Conservation (phyloP, 1,140 invertebrate species). For the Ceratina calcarata region DNA sequence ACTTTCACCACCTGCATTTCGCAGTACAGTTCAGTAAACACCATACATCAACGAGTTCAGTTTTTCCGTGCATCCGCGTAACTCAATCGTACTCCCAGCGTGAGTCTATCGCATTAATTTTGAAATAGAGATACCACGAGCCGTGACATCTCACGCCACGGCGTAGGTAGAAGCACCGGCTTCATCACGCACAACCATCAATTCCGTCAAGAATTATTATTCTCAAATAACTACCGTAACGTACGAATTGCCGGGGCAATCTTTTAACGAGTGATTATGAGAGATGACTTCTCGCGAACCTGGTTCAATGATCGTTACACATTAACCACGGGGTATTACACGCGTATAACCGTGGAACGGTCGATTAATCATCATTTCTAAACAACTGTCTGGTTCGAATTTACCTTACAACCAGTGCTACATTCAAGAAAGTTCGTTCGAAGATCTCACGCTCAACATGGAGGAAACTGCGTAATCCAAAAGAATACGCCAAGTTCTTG, state of each 20-base stretch:
- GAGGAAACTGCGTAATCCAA: neutral
- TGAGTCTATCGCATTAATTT: constrained; percentile 31
- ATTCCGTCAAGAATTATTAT: constrained; percentile 21
- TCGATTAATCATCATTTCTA: neutral
- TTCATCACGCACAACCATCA: constrained; percentile 18
- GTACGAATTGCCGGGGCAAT: neutral
- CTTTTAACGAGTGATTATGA: neutral
- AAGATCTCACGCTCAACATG: neutral
- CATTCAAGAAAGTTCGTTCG: neutral
- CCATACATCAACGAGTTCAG: constrained; percentile 14
- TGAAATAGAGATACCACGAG: constrained; percentile 9
- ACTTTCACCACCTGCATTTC: neutral
- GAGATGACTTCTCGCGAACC: constrained; percentile 4
- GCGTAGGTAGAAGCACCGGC: neutral
- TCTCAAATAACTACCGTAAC: constrained; percentile 14
- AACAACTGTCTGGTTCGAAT: neutral
- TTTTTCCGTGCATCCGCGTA: constrained; percentile 20
- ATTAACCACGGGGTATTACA: no score
- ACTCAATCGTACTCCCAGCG: constrained; percentile 19
- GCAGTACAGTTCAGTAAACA: neutral
- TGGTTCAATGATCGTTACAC: neutral
- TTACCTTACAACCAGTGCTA: neutral
- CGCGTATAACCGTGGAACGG: neutral
- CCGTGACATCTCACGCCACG: constrained; percentile 1
- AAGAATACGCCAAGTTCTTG: neutral